A percentile compares a stretch with the other conserved stretches of the same genome.
Conservation (phyloP, 2,113 vertebrate species). For the Microtus montanus region DNA sequence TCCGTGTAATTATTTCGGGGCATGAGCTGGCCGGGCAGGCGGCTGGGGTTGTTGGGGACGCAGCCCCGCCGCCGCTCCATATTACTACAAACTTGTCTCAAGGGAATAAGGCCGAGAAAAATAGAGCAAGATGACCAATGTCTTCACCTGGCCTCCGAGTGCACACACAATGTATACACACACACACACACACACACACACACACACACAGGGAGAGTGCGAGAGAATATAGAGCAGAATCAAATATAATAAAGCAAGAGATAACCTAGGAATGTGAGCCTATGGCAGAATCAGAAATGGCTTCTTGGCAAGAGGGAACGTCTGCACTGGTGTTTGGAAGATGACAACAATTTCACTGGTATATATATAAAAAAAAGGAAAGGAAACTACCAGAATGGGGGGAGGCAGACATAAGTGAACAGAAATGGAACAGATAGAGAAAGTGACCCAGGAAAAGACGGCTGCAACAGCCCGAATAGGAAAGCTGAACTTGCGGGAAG, state of each 20-base stretch:
- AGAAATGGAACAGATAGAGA: not conserved
- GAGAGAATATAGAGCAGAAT: not conserved
- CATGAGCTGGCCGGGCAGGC: no score
- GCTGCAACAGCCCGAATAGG: no score
- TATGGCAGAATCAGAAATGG: accelerated
- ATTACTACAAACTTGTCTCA: not conserved
- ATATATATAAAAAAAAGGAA: not conserved
- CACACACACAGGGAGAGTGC: not conserved
- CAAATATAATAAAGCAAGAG: not conserved
- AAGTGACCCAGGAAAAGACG: not conserved
- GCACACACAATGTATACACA: not conserved
- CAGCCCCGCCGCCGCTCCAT: no score
- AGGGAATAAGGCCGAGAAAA: not conserved
- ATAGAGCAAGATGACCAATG: not conserved
- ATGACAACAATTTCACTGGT: not conserved
- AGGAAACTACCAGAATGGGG: not conserved
- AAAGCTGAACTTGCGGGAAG: not conserved
- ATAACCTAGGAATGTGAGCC: not conserved
- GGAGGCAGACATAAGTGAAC: not conserved
- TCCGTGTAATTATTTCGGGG: no score
- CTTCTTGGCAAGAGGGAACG: not conserved
- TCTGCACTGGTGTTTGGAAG: not conserved
- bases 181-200: not conserved
- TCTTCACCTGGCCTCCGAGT: not conserved
- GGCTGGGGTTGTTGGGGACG: no score